Evolutionary conservation across 1,140 invertebrate genomes (phyloP).

Genomic region (Drosophila gunungcola): DNA sequence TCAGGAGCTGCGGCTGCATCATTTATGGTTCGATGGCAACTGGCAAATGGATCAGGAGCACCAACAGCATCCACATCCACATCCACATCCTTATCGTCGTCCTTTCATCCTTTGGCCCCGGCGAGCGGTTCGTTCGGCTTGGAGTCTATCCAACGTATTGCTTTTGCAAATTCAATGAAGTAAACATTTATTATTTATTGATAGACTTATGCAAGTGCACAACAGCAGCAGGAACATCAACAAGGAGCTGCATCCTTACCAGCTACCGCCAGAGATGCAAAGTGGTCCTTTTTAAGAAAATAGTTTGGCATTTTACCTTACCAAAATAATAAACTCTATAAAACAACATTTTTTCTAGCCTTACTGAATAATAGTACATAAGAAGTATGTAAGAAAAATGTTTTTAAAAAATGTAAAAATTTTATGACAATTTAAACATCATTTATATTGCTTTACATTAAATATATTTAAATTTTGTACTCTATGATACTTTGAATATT

Average conservation of each 20-base stretch:
- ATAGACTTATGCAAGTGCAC: constrained; percentile 70
- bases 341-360: too few species aligned
- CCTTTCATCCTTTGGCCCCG: not conserved
- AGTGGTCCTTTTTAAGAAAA: not conserved
- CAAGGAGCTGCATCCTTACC: constrained; percentile 7
- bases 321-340: not conserved
- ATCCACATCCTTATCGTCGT: not conserved
- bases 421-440: too few species aligned
- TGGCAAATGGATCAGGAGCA: constrained; percentile 44
- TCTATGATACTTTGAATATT: too few species aligned
- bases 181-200: constrained; percentile 78
- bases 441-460: too few species aligned
- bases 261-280: not conserved
- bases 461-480: too few species aligned
- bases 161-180: constrained; percentile 73
- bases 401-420: too few species aligned
- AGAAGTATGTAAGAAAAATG: too few species aligned
- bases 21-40: constrained; percentile 53
- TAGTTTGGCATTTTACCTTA: not conserved
- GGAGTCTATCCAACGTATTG: constrained; percentile 61
- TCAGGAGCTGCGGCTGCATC: constrained; percentile 35
- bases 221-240: constrained; percentile 9
- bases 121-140: constrained; percentile 16
- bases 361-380: too few species aligned
- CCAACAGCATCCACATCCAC: not conserved